phyloP scores from a whole-genome alignment of 1,140 invertebrate genomes.

The Pogonus chalceus region DNA sequence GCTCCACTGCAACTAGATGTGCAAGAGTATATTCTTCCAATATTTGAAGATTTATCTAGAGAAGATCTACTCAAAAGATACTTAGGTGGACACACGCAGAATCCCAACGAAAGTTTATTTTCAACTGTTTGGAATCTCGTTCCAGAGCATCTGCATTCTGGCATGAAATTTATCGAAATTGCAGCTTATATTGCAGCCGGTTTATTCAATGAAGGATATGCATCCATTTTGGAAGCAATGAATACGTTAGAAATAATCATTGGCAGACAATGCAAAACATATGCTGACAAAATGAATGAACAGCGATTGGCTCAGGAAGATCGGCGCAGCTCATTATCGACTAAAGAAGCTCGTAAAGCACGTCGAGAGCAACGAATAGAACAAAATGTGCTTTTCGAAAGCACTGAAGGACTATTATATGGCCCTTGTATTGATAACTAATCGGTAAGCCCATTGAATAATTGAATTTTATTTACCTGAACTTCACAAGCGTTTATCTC shows the following conservation, averaged over 20 bases:
- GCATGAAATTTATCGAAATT: conserved; percentile 16
- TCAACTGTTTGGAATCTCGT: conserved; percentile 17
- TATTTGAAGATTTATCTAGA: conserved; percentile 19
- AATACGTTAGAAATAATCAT: not conserved
- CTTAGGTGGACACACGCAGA: conserved; percentile 20
- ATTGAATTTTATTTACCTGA: no score
- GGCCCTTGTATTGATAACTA: no score
- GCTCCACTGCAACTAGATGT: not conserved
- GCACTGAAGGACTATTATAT: no score
- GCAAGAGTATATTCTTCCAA: conserved; percentile 18
- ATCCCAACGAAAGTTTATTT: conserved; percentile 22
- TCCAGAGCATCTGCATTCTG: conserved; percentile 19
- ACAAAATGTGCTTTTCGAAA: no score
- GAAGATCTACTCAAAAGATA: conserved; percentile 18
- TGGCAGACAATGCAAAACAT: no score
- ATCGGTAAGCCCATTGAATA: no score
- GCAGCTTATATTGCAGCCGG: conserved; percentile 8
- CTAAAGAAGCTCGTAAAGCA: no score
- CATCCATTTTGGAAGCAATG: not conserved
- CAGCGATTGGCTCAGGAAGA: no score
- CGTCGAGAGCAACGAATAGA: no score
- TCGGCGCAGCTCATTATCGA: no score
- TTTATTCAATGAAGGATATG: conserved; percentile 12
- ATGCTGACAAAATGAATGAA: no score
- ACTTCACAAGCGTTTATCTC: no score